These are phyloP conservation scores for Macrobrachium nipponense DNA, from an alignment of 1,140 invertebrate genomes.

Conservation along the genomic window DNA sequence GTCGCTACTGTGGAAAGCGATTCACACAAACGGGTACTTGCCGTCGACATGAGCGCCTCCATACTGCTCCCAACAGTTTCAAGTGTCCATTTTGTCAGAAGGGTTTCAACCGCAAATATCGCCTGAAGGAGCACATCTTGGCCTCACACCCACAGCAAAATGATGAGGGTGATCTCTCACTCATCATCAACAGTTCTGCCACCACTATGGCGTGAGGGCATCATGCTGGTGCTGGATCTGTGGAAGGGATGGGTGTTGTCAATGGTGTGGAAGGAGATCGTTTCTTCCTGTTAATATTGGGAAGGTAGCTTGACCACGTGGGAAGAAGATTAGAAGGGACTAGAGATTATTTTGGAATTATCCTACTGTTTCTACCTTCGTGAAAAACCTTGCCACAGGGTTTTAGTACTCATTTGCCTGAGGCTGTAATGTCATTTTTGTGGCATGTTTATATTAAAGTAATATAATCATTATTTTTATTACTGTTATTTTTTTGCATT, in stretches of 20 bases:
- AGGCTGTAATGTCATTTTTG: no score
- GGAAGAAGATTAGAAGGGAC: neutral
- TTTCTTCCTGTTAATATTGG: neutral
- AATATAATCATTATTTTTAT: no score
- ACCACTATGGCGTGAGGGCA: conserved; percentile 58
- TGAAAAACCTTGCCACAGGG: conserved; percentile 8
- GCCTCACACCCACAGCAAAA: conserved; percentile 73
- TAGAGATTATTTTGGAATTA: no score
- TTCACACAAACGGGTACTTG: conserved; percentile 80
- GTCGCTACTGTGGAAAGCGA: conserved; percentile 79
- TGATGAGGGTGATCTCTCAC: conserved; percentile 51
- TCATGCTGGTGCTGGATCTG: conserved; percentile 20
- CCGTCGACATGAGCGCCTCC: conserved; percentile 88
- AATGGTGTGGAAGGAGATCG: neutral
- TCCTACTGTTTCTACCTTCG: neutral
- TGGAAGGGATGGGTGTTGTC: conserved; percentile 6
- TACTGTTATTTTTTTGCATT: no score
- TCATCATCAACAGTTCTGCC: conserved; percentile 62
- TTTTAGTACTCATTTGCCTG: neutral
- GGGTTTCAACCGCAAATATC: conserved; percentile 87
- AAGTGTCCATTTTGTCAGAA: conserved; percentile 85
- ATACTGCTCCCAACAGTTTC: conserved; percentile 81
- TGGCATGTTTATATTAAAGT: no score
- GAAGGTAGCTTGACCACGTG: neutral
- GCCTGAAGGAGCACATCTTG: conserved; percentile 78